Evolutionary conservation across 2,113 vertebrate species (phyloP).

Genomic region (Burhinus bistriatus): DNA sequence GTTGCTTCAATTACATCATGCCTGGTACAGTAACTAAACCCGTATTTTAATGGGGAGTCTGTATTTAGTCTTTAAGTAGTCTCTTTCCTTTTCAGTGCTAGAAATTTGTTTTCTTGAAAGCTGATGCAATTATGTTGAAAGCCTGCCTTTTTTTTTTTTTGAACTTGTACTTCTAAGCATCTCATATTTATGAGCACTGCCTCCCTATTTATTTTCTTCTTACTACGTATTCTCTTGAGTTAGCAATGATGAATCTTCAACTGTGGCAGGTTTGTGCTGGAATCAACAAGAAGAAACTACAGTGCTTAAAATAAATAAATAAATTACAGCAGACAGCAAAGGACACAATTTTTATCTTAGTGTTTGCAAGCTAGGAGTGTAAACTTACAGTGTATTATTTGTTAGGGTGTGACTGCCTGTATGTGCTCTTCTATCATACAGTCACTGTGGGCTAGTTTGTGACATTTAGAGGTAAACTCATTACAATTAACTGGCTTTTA

Average conservation of each 20-base stretch:
- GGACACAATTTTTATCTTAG: neutral
- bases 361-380: neutral
- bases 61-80: neutral
- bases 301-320: neutral
- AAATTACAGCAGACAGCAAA: neutral
- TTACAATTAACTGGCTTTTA: neutral
- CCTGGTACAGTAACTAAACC: neutral
- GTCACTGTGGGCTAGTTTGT: neutral
- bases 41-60: neutral
- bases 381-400: neutral
- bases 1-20: neutral
- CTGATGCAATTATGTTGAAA: neutral
- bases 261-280: neutral
- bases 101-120: neutral
- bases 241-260: neutral
- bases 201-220: neutral
- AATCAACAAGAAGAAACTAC: neutral
- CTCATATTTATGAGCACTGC: neutral
- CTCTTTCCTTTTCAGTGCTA: neutral
- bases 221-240: neutral
- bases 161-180: neutral
- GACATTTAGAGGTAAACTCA: neutral
- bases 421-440: neutral
- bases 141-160: neutral
- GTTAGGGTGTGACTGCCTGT: neutral